A percentile compares a stretch with the other conserved stretches of the same genome.
phyloP scores from a whole-genome alignment of 2,113 vertebrate genomes.

The Periophthalmodon schlosseri region DNA sequence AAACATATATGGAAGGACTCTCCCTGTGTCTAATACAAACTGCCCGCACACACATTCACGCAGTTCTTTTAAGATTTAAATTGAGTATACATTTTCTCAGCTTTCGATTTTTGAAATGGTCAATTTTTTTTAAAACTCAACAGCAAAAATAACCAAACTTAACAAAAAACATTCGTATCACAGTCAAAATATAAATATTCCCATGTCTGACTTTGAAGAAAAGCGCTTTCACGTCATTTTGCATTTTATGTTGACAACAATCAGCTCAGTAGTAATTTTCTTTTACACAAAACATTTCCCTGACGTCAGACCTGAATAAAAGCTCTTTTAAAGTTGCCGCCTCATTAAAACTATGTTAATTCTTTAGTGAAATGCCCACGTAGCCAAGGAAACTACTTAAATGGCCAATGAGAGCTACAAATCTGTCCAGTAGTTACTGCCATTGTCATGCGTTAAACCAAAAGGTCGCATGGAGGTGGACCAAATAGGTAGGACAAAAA shows the following conservation, averaged over 20 bases:
- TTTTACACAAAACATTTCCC: constrained; percentile 52
- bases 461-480: constrained; percentile 57
- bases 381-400: constrained; percentile 52
- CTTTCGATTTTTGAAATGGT: not conserved
- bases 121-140: too few species aligned
- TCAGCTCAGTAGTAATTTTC: constrained; percentile 15
- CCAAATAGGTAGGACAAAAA: constrained; percentile 28
- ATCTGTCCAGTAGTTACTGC: constrained; percentile 55
- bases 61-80: not conserved
- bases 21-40: not conserved
- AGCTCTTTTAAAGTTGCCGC: constrained; percentile 42
- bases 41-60: not conserved
- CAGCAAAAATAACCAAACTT: too few species aligned
- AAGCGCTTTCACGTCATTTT: not conserved
- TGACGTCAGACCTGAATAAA: constrained; percentile 64
- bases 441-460: constrained; percentile 48
- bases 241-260: constrained; percentile 1
- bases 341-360: constrained; percentile 65
- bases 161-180: not conserved
- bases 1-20: not conserved
- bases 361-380: constrained; percentile 48
- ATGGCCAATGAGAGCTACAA: constrained; percentile 52
- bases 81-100: not conserved
- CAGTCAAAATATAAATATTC: not conserved
- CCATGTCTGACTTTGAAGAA: not conserved